Conservation (phyloP, 2,888 invertebrate genomes). For the Glaucopsyche alexis region DNA sequence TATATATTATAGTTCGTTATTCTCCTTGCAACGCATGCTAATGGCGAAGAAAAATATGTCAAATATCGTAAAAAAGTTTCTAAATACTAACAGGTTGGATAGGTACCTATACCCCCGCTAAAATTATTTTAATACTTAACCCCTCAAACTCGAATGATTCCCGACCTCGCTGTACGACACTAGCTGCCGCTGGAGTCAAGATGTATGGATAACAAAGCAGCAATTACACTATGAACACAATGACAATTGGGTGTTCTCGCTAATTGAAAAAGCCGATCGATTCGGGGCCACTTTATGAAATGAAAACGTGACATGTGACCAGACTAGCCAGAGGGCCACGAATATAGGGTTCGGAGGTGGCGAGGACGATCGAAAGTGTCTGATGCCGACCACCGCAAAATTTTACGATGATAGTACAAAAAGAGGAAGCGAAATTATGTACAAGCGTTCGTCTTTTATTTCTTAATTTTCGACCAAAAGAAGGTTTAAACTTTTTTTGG, state of each 20-base stretch:
- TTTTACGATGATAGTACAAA: neutral
- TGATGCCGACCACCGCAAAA: neutral
- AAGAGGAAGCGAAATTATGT: no score
- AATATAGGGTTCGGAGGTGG: neutral
- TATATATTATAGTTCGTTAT: no score
- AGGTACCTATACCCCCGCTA: no score
- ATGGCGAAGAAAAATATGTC: no score
- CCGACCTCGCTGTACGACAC: constrained; percentile 45
- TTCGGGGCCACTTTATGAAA: constrained; percentile 59
- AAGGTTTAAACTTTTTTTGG: no score
- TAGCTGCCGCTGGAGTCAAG: constrained; percentile 66
- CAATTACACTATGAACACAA: constrained; percentile 77
- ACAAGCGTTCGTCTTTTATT: no score
- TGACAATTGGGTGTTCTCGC: constrained; percentile 75
- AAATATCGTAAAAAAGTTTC: no score
- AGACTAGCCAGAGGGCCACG: constrained; percentile 52
- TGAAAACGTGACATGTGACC: constrained; percentile 56
- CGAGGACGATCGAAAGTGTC: neutral
- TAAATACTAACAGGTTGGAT: no score
- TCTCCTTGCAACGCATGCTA: no score
- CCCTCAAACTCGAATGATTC: neutral
- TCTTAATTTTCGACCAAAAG: no score
- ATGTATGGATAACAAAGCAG: constrained; percentile 75
- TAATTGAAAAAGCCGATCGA: constrained; percentile 77
- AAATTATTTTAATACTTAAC: no score